Evolutionary conservation across 1,140 invertebrate species (phyloP).

Genomic region (Trichonephila inaurata): DNA sequence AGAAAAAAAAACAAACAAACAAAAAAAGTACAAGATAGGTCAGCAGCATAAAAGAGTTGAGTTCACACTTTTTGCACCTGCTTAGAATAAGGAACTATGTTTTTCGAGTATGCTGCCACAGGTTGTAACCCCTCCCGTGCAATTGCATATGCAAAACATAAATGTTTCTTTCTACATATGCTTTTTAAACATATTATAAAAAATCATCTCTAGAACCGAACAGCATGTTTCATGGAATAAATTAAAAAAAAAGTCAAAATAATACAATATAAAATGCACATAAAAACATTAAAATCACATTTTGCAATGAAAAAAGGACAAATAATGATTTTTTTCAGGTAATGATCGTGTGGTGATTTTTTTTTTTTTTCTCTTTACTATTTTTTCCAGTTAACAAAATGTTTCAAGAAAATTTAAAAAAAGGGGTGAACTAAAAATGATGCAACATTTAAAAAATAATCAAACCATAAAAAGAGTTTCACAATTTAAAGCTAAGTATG

Average conservation of each 20-base stretch:
- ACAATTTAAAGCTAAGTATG: not conserved
- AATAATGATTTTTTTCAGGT: conserved; percentile 72
- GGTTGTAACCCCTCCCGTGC: conserved; percentile 25
- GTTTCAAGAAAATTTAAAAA: not conserved
- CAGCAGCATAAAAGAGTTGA: not conserved
- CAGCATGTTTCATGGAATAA: conserved; percentile 64
- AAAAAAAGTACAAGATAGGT: conserved; percentile 23
- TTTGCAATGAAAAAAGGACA: conserved; percentile 72
- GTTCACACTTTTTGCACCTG: not conserved
- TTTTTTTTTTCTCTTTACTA: conserved; percentile 28
- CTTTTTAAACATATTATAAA: conserved; percentile 62
- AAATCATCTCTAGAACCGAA: conserved; percentile 67
- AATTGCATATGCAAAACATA: conserved; percentile 6
- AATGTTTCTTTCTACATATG: conserved; percentile 62
- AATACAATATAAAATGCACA: conserved; percentile 75
- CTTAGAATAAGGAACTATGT: not conserved
- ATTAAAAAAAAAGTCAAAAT: conserved; percentile 69
- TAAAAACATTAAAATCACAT: conserved; percentile 77
- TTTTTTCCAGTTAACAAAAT: conserved; percentile 54
- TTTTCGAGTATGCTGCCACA: conserved; percentile 60
- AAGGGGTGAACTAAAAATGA: not conserved
- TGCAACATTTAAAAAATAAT: not conserved
- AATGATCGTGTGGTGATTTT: conserved; percentile 47
- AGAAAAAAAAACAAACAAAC: not conserved
- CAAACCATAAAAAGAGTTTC: not conserved